Percentiles rank a stretch among this genome's conserved stretches.
Evolutionary conservation across 2,113 vertebrate species (phyloP).

Genomic region (Aldabrachelys gigantea): DNA sequence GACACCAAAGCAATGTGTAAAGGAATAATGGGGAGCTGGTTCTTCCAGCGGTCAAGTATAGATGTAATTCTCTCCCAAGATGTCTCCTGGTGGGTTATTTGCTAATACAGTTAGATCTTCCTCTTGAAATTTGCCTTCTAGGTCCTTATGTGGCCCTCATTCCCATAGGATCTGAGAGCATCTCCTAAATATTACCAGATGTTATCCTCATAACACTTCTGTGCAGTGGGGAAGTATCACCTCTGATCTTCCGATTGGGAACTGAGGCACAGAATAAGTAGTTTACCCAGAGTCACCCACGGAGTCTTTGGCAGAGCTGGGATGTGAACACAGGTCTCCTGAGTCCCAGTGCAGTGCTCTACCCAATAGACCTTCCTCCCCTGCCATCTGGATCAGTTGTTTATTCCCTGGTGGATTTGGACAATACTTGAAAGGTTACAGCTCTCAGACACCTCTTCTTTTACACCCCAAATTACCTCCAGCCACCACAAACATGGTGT

Average conservation of each 20-base stretch:
- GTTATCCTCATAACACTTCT: not conserved
- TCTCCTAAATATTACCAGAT: not conserved
- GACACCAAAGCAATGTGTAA: not conserved
- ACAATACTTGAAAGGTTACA: not conserved
- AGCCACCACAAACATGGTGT: not conserved
- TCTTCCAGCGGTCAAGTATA: not conserved
- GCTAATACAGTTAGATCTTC: not conserved
- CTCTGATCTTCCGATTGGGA: not conserved
- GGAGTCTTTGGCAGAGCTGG: not conserved
- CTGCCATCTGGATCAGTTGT: not conserved
- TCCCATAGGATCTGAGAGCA: not conserved
- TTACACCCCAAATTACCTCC: not conserved
- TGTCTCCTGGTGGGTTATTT: not conserved
- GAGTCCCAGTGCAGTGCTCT: not conserved
- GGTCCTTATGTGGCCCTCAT: not conserved
- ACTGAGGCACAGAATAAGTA: not conserved
- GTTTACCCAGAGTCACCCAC: not conserved
- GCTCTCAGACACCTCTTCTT: not conserved
- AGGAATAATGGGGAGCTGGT: not conserved
- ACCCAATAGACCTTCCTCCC: not conserved
- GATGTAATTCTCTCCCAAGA: not conserved
- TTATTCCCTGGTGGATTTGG: not conserved
- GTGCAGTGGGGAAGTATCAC: not conserved
- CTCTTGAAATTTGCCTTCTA: not conserved
- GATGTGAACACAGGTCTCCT: not conserved